Evolutionary conservation across 2,888 invertebrate genomes (phyloP), one percentile per base, ranked within the genome.

Genomic region (Hartigia nigra): DNA sequence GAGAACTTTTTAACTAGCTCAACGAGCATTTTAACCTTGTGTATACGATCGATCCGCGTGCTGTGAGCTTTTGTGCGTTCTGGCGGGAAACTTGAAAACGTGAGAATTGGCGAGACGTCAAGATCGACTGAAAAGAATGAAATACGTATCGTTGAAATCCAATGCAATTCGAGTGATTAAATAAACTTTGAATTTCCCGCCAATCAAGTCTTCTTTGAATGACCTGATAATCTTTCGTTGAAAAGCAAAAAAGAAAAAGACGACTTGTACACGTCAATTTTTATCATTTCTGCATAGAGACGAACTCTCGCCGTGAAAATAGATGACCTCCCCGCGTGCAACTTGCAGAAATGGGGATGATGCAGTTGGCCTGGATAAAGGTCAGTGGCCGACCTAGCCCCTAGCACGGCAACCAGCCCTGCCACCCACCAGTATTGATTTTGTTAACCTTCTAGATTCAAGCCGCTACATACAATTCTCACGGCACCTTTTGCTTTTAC

Each of bases 371-470:
- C 90, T 88, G 88, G 88, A 90, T 89, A 90, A 87, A 90, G 90
- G 90, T 90, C 90, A 89, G 87, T 89, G 88, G 87, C 90, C 90
- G 89, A 90, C 89, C 89, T 90, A 90, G 88, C 89, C 85, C 87
- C 86, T 83, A 83, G 84, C 86, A 80, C 80, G 81, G 77, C 84
- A 76, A 82, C 80, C 81, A 83, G 81, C 83, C 86, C 23, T 81
- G 77, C 83, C 84, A 84, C 85, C 87, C 86, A 82, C 82, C 75
- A 79, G 84, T 88, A 88, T 88, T 88, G 88, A 88, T 88, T 88
- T 88, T 87, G 83, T 89, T 88, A 88, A 88, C 88, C 88, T 88
- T 88, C 88, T 86, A 82, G 86, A 84, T 86, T 82, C 85, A 82
- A 82, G 83, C 80, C 79, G 81, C 78, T 80, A 77, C 72, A 31